These are phyloP conservation scores for Salvelinus sp. DNA, from an alignment of 2,113 vertebrate species.

Conservation along the genomic window DNA sequence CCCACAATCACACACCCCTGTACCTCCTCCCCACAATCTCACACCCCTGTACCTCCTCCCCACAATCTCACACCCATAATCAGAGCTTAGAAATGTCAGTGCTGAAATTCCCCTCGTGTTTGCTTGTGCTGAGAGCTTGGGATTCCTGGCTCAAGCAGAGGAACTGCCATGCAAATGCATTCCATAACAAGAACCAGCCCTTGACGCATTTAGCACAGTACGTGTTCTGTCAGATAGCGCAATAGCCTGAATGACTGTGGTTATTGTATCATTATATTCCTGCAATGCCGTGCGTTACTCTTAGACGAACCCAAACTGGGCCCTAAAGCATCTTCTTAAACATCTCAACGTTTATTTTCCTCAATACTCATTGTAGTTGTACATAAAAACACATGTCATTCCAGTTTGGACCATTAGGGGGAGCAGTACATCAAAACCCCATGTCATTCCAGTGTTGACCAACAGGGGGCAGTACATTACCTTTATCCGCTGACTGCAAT, in stretches of 20 bases:
- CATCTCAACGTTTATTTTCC: too few species aligned
- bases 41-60: neutral
- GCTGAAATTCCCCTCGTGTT: slow-evolving; percentile 33
- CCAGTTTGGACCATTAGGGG: too few species aligned
- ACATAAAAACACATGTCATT: too few species aligned
- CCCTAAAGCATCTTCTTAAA: too few species aligned
- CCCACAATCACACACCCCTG: neutral
- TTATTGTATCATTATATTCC: slow-evolving; percentile 23
- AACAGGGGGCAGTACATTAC: slow-evolving; percentile 56
- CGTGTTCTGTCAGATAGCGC: slow-evolving; percentile 7
- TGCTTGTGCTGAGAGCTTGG: slow-evolving; percentile 30
- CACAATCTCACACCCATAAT: slow-evolving; percentile 38
- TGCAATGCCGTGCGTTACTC: slow-evolving; percentile 20
- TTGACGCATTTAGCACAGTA: slow-evolving; percentile 9
- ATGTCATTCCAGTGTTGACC: slow-evolving; percentile 28
- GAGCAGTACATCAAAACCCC: slow-evolving; percentile 5
- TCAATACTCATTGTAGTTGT: neutral
- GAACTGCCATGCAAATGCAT: slow-evolving; percentile 35
- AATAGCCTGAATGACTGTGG: neutral
- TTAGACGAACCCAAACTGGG: neutral
- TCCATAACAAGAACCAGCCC: slow-evolving; percentile 8
- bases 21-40: neutral
- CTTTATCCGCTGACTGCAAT: slow-evolving; percentile 23
- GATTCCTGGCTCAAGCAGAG: slow-evolving; percentile 36
- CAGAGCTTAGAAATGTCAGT: slow-evolving; percentile 38